Base-by-base conservation (phyloP, 2,888 invertebrate genomes). In the Stenurella melanura region DNA sequence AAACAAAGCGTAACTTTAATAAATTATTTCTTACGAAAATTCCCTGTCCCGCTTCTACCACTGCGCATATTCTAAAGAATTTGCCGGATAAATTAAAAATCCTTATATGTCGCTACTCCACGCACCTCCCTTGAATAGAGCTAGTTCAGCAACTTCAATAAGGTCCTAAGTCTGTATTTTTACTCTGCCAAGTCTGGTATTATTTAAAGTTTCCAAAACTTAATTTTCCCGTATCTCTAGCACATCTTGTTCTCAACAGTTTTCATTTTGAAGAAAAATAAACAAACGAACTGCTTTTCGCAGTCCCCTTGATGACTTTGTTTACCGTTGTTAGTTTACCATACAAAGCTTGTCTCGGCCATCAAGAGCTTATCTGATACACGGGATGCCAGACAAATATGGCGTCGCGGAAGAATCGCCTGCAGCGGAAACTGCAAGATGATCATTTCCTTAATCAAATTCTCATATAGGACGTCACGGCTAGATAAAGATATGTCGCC, bases 401-500 rank as follows among this genome's bases (percentile, higher is more conserved):
- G 50, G 50, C 50, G 50, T 15, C 42, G 1, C 7, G n/a, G n/a
- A 15, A 5, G n/a, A 15, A 50, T 50, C 15, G 50, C 5, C 50
- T 50, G 50, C 50, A 15, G 15, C 15, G 1, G 30, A 60, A 18
- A 63, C 11, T 63, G 63, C 63, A 63, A 17, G 17, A 63, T 18
- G 60, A 60, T 60, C 58, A 60, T 70, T 70, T 70, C 60, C 60
- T 70, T 70, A 70, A 70, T 70, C 70, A 70, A 70, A 70, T 70
- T 70, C 26, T 60, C 26, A 38, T 30, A 38, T 19, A 15, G 57
- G 26, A 57, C n/a, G 68, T 68, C 57, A 30, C 26, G 30, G 68
- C n/a, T 19, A 38, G 19, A 54, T 34, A 19, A 58, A 58, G 34
- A 38, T 17, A 60, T 38, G n/a, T 60, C 19, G 18, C 42, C 21